Conservation (phyloP, 2,113 vertebrate genomes). For the Coracopsis vasa region DNA sequence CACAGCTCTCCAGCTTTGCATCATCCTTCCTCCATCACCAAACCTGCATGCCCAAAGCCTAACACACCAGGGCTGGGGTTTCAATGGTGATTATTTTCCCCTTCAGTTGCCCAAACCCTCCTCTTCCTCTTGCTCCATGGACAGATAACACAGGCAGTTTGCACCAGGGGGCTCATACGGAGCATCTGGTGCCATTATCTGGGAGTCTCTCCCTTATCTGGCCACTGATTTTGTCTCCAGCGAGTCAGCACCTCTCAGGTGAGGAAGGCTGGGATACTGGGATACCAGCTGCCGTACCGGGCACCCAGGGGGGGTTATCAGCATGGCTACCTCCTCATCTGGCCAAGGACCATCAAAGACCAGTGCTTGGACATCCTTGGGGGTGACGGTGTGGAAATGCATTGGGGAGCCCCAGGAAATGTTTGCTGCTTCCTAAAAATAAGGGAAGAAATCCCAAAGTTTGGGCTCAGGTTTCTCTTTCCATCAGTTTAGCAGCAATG, state of each 20-base stretch:
- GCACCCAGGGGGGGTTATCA: not conserved
- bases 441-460: not conserved
- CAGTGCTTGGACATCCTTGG: accelerated
- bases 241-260: constrained; percentile 46
- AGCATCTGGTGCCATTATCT: constrained; percentile 12
- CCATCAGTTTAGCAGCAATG: not conserved
- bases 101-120: not conserved
- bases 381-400: not conserved
- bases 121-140: not conserved
- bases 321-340: not conserved
- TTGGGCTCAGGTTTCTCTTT: not conserved
- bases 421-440: not conserved
- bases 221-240: not conserved
- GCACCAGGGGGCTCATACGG: accelerated
- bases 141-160: not conserved
- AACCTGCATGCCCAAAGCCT: not conserved
- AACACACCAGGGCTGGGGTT: accelerated
- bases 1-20: not conserved
- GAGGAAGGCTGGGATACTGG: constrained; percentile 26
- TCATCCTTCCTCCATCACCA: not conserved
- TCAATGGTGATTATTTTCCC: not conserved
- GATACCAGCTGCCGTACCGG: not conserved
- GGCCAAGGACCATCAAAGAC: not conserved
- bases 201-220: constrained; percentile 31
- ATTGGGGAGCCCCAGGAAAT: not conserved